A percentile compares a stretch with the other conserved stretches of the same genome.
Evolutionary conservation across 2,113 vertebrate species (phyloP).

Genomic region (Thryonomys swinderianus): DNA sequence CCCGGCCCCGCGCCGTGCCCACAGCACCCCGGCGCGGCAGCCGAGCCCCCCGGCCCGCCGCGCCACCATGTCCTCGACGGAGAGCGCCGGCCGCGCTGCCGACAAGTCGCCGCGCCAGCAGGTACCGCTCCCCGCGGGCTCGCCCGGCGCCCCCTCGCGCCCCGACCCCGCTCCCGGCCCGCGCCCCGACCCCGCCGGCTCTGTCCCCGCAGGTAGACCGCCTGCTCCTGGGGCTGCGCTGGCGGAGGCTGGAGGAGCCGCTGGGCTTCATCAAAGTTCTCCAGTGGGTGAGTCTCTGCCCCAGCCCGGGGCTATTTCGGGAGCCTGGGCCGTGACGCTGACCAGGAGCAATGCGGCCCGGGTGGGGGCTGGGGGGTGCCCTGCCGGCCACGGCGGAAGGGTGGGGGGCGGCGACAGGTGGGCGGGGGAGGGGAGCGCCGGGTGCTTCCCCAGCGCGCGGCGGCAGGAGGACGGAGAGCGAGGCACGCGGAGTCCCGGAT

Average conservation of each 20-base stretch:
- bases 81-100: constrained; percentile 62
- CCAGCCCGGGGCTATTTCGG: constrained; percentile 70
- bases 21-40: not conserved
- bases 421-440: constrained; percentile 66
- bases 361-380: constrained; percentile 55
- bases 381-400: not conserved
- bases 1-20: not conserved
- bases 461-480: constrained; percentile 44
- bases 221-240: constrained; percentile 87
- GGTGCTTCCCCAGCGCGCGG: constrained; percentile 10
- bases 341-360: constrained; percentile 68
- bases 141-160: not conserved
- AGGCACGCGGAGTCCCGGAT: constrained; percentile 66
- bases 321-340: constrained; percentile 66
- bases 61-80: constrained; percentile 76
- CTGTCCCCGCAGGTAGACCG: constrained; percentile 82
- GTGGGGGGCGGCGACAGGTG: constrained; percentile 74
- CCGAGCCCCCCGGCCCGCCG: not conserved
- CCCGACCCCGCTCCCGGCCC: not conserved
- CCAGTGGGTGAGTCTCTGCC: constrained; percentile 92
- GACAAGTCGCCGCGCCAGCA: constrained; percentile 83
- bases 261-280: constrained; percentile 95
- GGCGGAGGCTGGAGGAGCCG: constrained; percentile 93
- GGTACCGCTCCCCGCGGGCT: constrained; percentile 69
- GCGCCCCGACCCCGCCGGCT: not conserved